Evolutionary conservation across 2,888 invertebrate species (phyloP).

Genomic region (Onchidella celtica): DNA sequence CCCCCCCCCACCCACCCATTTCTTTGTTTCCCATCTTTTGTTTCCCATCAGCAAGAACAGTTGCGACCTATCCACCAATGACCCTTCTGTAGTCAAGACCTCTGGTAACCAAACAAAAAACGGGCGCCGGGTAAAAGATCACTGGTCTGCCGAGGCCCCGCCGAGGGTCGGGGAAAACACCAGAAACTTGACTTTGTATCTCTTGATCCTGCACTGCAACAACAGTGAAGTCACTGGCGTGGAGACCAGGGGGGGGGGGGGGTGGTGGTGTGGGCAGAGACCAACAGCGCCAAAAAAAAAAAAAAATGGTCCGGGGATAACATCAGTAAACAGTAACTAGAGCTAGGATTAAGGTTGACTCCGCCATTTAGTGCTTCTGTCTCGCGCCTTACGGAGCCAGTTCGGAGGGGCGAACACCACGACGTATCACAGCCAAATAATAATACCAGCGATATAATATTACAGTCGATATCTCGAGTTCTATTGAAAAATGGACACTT

Average conservation of each 20-base stretch:
- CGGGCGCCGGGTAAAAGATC: background rate
- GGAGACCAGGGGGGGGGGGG: too few species aligned
- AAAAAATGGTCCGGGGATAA: background rate
- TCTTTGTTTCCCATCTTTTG: background rate
- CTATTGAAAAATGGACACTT: too few species aligned
- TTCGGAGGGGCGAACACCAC: too few species aligned
- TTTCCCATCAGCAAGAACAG: background rate
- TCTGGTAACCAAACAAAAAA: background rate
- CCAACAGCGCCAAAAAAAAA: too few species aligned
- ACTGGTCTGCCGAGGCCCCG: background rate
- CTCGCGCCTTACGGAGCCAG: too few species aligned
- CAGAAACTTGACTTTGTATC: background rate
- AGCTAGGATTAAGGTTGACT: conserved; percentile 3
- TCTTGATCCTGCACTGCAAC: background rate
- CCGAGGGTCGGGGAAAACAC: background rate
- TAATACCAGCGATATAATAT: too few species aligned
- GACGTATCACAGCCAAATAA: too few species aligned
- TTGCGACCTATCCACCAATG: background rate
- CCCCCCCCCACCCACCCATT: background rate
- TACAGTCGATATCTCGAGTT: too few species aligned
- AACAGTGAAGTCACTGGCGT: background rate
- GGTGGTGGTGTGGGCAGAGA: background rate
- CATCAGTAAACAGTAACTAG: conserved; percentile 5
- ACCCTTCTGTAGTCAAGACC: background rate
- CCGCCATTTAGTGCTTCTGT: too few species aligned